Conservation (phyloP, 2,888 invertebrate species). For the Spicauda simplicius region DNA sequence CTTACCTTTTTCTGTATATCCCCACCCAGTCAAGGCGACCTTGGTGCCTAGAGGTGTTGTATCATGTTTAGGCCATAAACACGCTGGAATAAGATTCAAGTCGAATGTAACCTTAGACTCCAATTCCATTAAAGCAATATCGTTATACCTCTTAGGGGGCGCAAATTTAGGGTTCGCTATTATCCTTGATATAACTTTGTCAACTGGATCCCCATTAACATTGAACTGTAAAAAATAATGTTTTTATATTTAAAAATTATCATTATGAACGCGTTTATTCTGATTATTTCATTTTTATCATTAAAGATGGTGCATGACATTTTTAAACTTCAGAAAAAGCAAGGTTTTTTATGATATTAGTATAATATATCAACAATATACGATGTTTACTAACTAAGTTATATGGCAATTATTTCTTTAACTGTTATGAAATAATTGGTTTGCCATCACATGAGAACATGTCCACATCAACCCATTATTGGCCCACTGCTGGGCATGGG, state of each 20-base stretch:
- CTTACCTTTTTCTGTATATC: constrained; percentile 39
- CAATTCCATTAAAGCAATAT: constrained; percentile 50
- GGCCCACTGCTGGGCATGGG: too few species aligned
- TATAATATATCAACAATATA: too few species aligned
- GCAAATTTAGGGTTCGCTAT: constrained; percentile 47
- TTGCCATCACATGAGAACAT: too few species aligned
- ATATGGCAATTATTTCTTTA: too few species aligned
- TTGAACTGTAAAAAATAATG: background rate
- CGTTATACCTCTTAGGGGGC: constrained; percentile 47
- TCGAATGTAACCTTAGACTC: constrained; percentile 40
- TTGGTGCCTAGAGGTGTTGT: constrained; percentile 29
- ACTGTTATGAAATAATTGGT: too few species aligned
- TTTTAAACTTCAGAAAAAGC: too few species aligned
- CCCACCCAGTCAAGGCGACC: constrained; percentile 50
- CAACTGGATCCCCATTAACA: constrained; percentile 15
- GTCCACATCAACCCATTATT: too few species aligned
- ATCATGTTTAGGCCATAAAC: constrained; percentile 43
- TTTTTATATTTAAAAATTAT: background rate
- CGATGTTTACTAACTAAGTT: too few species aligned
- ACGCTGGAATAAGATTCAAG: constrained; percentile 46
- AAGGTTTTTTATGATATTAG: too few species aligned
- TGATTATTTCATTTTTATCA: too few species aligned
- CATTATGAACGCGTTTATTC: too few species aligned
- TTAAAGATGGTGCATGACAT: too few species aligned
- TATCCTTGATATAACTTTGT: constrained; percentile 43